Evolutionary conservation across 2,888 invertebrate species (phyloP).

Genomic region (Ditylenchus weischeri): DNA sequence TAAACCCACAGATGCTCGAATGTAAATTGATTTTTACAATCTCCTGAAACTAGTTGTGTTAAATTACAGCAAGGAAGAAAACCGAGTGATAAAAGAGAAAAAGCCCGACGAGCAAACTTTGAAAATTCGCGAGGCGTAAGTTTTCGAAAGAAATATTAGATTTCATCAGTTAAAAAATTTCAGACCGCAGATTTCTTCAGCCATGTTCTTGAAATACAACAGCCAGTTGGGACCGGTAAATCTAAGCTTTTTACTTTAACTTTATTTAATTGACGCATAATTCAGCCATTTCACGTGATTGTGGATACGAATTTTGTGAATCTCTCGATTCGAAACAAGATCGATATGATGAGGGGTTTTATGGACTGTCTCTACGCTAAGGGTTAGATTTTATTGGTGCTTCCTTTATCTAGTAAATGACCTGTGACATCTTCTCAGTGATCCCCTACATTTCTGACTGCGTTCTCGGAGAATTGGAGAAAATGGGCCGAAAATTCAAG

Average conservation of each 20-base stretch:
- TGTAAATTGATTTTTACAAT: slow-evolving; percentile 39
- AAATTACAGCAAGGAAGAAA: slow-evolving; percentile 52
- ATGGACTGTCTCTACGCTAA: slow-evolving; percentile 99
- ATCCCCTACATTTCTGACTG: slow-evolving; percentile 97
- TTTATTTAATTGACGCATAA: too few species aligned
- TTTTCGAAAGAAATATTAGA: slow-evolving; percentile 5
- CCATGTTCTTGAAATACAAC: slow-evolving; percentile 94
- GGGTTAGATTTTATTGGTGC: slow-evolving; percentile 62
- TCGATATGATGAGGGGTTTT: slow-evolving; percentile 93
- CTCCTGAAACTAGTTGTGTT: background rate
- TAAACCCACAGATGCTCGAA: slow-evolving; percentile 55
- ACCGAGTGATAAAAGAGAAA: slow-evolving; percentile 47
- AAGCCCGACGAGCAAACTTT: slow-evolving; percentile 55
- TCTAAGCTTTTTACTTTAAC: too few species aligned
- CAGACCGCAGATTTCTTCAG: slow-evolving; percentile 66
- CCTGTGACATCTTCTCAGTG: slow-evolving; percentile 64
- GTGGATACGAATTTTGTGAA: slow-evolving; percentile 98
- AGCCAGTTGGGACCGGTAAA: slow-evolving; percentile 82
- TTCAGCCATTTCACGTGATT: slow-evolving; percentile 82
- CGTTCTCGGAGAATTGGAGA: slow-evolving; percentile 93
- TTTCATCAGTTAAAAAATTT: slow-evolving; percentile 18
- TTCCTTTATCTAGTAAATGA: background rate
- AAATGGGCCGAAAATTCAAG: slow-evolving; percentile 88
- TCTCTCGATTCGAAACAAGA: slow-evolving; percentile 92
- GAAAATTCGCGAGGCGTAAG: slow-evolving; percentile 54